Base-by-base conservation (phyloP, 2,113 vertebrate species). In the Amphiprion percula region DNA sequence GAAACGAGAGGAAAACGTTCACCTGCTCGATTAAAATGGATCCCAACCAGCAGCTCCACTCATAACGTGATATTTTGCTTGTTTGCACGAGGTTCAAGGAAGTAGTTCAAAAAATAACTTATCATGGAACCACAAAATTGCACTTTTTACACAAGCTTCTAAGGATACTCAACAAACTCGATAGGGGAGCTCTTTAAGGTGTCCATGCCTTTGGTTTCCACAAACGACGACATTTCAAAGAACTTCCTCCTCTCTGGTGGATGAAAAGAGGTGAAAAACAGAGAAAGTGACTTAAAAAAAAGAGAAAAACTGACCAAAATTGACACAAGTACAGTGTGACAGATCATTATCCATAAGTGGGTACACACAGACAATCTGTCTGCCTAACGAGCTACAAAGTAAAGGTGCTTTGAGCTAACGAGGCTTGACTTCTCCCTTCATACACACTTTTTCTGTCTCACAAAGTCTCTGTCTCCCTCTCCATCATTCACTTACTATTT, bases 151-250 rank as follows among this genome's bases (percentile, higher is more conserved):
- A 30, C 10, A 58, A 33, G 63, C 24, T n/a, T 39, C 1, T 9
- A 71, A 94, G 96, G 97, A 98, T 97, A 97, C 97, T 97, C 96
- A 11, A 98, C 96, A 79, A 97, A 98, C 86, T 97, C 96, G 41
- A 92, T 92, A 15, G 97, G 97, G 9, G 87, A 95, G 81, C 92
- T 95, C 83, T 96, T 97, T 37, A 98, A 90, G 21, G 93, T 94
- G 83, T 98, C 97, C 96, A 97, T 92, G 44, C 94, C 97, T 87
- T 97, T 98, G 4, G 97, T 97, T 89, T 98, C 97, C 90, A 98
- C 97, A 4, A 97, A 96, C 0, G 97, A 98, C 0, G 97, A 98
- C 97, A 98, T 98, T 89, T 98, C 97, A 44, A 93, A 98, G 87
- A 88, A 96, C 83, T 95, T 97, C 77, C 92, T 95, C 84, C 94